Evolutionary conservation across 2,797 vertebrate species (phyloP).

Genomic region (Lophius americanus): DNA sequence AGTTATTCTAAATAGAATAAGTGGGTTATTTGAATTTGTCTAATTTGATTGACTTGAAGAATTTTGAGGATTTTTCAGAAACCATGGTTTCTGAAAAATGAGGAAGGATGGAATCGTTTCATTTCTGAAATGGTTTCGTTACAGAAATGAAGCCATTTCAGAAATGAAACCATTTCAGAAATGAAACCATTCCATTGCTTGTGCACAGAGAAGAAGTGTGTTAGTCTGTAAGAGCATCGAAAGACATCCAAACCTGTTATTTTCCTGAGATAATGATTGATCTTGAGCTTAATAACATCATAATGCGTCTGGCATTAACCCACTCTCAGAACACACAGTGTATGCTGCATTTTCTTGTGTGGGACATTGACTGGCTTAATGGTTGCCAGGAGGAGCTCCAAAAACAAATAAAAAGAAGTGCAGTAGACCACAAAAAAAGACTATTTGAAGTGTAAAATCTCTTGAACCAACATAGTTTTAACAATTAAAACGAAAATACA

Average conservation of each 20-base stretch:
- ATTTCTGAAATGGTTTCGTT: too few relatives aligned
- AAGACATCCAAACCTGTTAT: background rate
- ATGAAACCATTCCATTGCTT: constrained; percentile 22
- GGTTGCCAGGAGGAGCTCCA: constrained; percentile 40
- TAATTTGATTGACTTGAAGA: constrained; percentile 68
- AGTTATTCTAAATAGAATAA: constrained; percentile 67
- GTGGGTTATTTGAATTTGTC: constrained; percentile 68
- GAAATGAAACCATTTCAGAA: background rate
- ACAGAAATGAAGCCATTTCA: constrained; percentile 2
- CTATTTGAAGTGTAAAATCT: constrained; percentile 42
- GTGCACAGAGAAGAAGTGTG: constrained; percentile 32
- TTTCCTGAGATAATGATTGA: constrained; percentile 30
- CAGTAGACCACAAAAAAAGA: constrained; percentile 62
- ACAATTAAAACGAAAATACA: constrained; percentile 29
- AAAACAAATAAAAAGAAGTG: constrained; percentile 65
- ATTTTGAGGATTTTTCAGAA: constrained; percentile 58
- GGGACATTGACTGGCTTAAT: constrained; percentile 27
- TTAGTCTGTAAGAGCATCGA: constrained; percentile 10
- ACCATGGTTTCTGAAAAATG: background rate
- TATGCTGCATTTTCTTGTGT: constrained; percentile 20
- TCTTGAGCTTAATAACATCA: constrained; percentile 24
- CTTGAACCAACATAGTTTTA: constrained; percentile 36
- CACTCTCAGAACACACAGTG: background rate
- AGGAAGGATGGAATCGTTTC: too few relatives aligned
- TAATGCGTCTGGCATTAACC: background rate